These are phyloP conservation scores for Lepidothrix coronata DNA, from an alignment of 2,113 vertebrate genomes.

Conservation along the genomic window DNA sequence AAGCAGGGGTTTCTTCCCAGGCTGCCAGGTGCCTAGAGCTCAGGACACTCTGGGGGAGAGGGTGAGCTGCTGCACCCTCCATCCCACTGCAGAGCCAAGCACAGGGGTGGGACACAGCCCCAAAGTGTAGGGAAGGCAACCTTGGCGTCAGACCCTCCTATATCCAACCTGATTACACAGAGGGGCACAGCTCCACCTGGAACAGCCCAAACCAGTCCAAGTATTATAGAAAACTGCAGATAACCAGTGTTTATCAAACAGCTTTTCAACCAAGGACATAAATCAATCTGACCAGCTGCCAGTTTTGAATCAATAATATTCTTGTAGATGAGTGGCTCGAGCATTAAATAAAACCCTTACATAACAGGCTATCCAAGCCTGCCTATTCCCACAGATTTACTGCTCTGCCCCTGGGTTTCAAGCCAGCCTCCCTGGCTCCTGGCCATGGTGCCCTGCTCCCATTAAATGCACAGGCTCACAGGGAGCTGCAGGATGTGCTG, in stretches of 20 bases:
- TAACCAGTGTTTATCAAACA: not conserved
- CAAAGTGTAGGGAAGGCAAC: rapidly evolving
- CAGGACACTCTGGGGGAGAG: rapidly evolving
- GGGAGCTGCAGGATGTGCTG: rapidly evolving
- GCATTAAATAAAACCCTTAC: constrained; percentile 55
- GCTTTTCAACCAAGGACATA: not conserved
- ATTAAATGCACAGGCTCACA: not conserved
- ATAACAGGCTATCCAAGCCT: constrained; percentile 23
- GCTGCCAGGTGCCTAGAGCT: not conserved
- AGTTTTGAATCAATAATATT: constrained; percentile 48
- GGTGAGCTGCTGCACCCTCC: not conserved
- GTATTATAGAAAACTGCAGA: not conserved
- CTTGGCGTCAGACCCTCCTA: not conserved
- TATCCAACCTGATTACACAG: not conserved
- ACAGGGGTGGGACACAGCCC: not conserved
- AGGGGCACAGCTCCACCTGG: not conserved
- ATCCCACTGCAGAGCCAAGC: not conserved
- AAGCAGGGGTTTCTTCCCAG: not conserved
- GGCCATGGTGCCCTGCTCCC: not conserved
- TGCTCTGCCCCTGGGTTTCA: not conserved
- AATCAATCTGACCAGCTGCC: constrained; percentile 31
- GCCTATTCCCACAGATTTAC: constrained; percentile 22
- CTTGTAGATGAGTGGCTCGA: constrained; percentile 31
- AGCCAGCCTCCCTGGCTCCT: constrained; percentile 1
- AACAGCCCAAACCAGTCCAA: not conserved